phyloP scores from a whole-genome alignment of 2,888 invertebrate species.

The Agrypnus murinus region DNA sequence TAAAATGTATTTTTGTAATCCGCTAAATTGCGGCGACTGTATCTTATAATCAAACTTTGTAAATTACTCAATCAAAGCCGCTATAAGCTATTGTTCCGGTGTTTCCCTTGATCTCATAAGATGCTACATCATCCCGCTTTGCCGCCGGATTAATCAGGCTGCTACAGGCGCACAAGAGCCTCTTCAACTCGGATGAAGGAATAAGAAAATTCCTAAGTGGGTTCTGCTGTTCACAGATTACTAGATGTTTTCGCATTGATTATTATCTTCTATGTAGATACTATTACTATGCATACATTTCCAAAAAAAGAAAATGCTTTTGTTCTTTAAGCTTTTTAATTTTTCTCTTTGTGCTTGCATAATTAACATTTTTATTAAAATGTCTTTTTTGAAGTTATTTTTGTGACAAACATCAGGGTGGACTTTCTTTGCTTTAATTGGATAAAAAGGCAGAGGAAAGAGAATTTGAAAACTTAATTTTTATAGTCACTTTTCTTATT shows the following conservation, averaged over 20 bases:
- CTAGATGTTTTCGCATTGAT: slow-evolving; percentile 42
- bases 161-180: slow-evolving; percentile 44
- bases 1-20: slow-evolving; percentile 25
- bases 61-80: slow-evolving; percentile 50
- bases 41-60: slow-evolving; percentile 41
- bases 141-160: slow-evolving; percentile 46
- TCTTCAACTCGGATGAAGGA: slow-evolving; percentile 46
- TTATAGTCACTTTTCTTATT: no score
- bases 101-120: slow-evolving; percentile 50
- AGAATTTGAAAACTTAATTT: no score
- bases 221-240: slow-evolving; percentile 45
- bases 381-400: no score
- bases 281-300: slow-evolving; percentile 23
- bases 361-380: no score
- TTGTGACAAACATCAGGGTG: no score
- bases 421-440: no score
- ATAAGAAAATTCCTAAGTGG: slow-evolving; percentile 49
- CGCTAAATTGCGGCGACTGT: slow-evolving; percentile 28
- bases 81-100: slow-evolving; percentile 47
- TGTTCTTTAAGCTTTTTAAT: no score
- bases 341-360: no score
- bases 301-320: no score
- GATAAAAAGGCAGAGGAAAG: no score
- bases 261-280: slow-evolving; percentile 27
- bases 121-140: slow-evolving; percentile 43